Percentiles rank a stretch among this genome's conserved stretches.
These are phyloP conservation scores for Grammomys dolichurus DNA, from an alignment of 2,113 vertebrate genomes.

Conservation along the genomic window DNA sequence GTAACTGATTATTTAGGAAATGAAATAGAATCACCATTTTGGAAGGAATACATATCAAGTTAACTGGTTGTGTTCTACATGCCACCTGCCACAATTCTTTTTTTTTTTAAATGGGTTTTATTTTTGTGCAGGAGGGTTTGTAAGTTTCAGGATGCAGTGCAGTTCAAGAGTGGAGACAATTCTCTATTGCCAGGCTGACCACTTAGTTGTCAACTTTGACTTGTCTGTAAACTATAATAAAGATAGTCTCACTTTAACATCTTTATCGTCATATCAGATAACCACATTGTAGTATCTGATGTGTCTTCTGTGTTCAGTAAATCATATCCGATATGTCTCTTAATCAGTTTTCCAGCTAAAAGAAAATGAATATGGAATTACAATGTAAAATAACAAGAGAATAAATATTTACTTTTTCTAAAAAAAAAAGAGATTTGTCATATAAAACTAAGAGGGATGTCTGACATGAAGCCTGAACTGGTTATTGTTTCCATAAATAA, in stretches of 20 bases:
- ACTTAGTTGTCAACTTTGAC: neutral
- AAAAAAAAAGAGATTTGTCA: neutral
- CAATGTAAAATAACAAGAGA: neutral
- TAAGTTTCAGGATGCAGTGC: neutral
- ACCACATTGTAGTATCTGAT: neutral
- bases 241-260: neutral
- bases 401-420: neutral
- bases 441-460: neutral
- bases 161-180: neutral
- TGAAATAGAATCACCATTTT: neutral
- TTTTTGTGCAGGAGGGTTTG: neutral
- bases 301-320: neutral
- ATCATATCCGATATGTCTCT: neutral
- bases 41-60: neutral
- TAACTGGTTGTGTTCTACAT: neutral
- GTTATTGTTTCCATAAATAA: slow-evolving; percentile 3
- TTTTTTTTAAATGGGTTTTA: neutral
- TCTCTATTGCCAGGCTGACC: neutral
- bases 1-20: neutral
- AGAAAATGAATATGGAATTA: neutral
- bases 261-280: neutral
- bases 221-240: neutral
- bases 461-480: neutral
- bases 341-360: neutral
- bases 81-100: neutral